Evolutionary conservation across 30 jellyfish, hydroid and myxozoan genomes (phyloP).

Genomic region (Chironex yamaguchii): DNA sequence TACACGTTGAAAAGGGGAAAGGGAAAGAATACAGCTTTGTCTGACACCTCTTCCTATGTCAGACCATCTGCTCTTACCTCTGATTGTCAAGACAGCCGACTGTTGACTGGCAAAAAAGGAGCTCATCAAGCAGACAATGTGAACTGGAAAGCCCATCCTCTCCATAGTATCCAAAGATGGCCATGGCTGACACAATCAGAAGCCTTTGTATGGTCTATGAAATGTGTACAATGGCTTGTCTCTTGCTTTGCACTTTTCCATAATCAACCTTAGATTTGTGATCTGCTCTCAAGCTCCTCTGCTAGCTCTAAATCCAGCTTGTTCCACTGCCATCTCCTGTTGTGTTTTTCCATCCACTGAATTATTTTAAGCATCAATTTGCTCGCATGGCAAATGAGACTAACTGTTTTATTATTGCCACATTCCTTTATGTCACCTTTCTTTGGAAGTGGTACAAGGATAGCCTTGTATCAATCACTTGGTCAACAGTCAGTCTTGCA

Average conservation of each 20-base stretch:
- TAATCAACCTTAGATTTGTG: conserved; percentile 22
- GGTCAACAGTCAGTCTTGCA: too few relatives aligned
- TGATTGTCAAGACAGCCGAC: conserved; percentile 18
- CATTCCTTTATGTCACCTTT: conserved; percentile 13
- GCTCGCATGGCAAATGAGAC: conserved; percentile 33
- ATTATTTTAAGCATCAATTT: conserved; percentile 38
- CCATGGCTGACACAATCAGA: conserved; percentile 40
- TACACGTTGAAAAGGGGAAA: conserved; percentile 18
- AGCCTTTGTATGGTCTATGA: conserved; percentile 43
- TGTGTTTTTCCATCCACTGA: background rate
- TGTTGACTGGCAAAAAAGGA: conserved; percentile 36
- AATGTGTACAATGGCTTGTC: too few relatives aligned
- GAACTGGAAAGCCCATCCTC: conserved; percentile 33
- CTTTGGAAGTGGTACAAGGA: conserved; percentile 38
- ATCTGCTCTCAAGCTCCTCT: conserved; percentile 40
- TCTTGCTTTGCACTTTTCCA: too few relatives aligned
- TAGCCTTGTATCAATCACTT: conserved; percentile 25
- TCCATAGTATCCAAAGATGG: conserved; percentile 11
- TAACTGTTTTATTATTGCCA: conserved; percentile 9
- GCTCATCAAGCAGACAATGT: conserved; percentile 8
- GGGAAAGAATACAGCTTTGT: conserved; percentile 37
- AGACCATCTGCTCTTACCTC: conserved; percentile 24
- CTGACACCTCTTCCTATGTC: conserved; percentile 18
- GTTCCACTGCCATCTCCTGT: conserved; percentile 22
- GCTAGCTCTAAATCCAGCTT: conserved; percentile 40